phyloP scores from a whole-genome alignment of 1,140 invertebrate genomes.

The Monochamus saltuarius region DNA sequence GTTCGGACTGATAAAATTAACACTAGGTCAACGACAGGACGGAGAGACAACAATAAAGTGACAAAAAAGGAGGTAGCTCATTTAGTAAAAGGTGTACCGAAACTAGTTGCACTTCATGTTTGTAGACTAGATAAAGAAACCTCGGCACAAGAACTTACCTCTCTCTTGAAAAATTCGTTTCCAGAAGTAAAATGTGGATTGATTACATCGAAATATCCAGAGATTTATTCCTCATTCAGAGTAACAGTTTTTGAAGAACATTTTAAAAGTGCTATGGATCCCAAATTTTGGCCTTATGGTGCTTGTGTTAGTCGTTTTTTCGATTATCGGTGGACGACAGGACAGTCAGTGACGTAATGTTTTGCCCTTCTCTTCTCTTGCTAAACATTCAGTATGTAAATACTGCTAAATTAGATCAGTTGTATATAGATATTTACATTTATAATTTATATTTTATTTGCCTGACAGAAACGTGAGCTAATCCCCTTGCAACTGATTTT shows the following conservation, averaged over 20 bases:
- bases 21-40: too few species aligned
- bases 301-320: conserved; percentile 1
- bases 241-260: background rate
- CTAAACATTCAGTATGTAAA: background rate
- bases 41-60: too few species aligned
- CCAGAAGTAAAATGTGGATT: background rate
- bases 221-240: conserved; percentile 1
- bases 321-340: background rate
- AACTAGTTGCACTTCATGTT: too few species aligned
- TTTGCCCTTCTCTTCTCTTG: background rate
- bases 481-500: background rate
- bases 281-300: background rate
- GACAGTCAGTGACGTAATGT: background rate
- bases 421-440: background rate
- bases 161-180: background rate
- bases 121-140: too few species aligned
- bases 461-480: conserved; percentile 1
- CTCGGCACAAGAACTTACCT: too few species aligned
- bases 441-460: conserved; percentile 3
- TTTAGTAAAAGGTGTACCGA: too few species aligned
- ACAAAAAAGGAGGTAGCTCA: too few species aligned
- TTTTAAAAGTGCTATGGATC: conserved; percentile 3
- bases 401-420: background rate
- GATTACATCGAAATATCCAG: conserved; percentile 1
- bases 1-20: too few species aligned